Conservation (phyloP, 1,140 invertebrate species). For the Adelges cooleyi region DNA sequence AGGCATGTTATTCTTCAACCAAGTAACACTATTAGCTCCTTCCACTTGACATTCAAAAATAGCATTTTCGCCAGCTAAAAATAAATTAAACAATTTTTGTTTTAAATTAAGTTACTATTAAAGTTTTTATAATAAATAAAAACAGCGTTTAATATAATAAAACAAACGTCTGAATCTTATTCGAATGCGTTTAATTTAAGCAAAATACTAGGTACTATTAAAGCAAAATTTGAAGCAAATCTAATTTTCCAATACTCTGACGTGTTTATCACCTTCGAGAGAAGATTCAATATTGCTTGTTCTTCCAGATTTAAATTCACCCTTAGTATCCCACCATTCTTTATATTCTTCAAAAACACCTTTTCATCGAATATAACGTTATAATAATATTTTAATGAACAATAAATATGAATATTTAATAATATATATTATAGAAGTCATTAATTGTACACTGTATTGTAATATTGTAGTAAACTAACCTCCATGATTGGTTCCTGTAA, state of each 20-base stretch:
- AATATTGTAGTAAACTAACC: conserved; percentile 49
- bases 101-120: no score
- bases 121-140: no score
- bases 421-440: background rate
- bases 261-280: conserved; percentile 25
- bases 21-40: conserved; percentile 53
- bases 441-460: background rate
- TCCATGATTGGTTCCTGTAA: conserved; percentile 61
- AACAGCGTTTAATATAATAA: no score
- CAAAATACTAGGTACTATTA: no score
- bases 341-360: conserved; percentile 19
- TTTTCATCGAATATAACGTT: conserved; percentile 1
- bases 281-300: conserved; percentile 18
- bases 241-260: conserved; percentile 18
- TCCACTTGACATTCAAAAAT: conserved; percentile 68
- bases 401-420: background rate
- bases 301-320: conserved; percentile 24
- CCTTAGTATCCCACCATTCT: conserved; percentile 23
- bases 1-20: conserved; percentile 81
- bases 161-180: no score
- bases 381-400: background rate
- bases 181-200: no score
- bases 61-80: conserved; percentile 70
- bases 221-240: conserved; percentile 11
- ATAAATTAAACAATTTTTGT: background rate